These are phyloP conservation scores for Rhabdomys pumilio DNA, from an alignment of 2,797 vertebrate species.

Conservation along the genomic window DNA sequence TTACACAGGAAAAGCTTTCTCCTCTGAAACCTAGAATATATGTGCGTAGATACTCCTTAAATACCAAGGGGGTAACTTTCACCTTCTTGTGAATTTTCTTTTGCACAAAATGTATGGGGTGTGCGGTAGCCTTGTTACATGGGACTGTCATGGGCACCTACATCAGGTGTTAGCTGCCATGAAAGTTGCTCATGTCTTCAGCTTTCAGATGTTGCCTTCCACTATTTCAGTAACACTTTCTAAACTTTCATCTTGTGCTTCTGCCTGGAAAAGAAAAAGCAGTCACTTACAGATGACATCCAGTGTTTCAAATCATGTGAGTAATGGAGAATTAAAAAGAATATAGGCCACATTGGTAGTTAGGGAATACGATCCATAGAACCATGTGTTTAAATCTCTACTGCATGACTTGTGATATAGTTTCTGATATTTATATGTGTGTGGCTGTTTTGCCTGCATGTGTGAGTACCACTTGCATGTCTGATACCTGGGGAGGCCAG, in stretches of 20 bases:
- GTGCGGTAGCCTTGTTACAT: slow-evolving; percentile 20
- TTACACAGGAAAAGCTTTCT: slow-evolving; percentile 31
- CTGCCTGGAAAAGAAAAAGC: slow-evolving; percentile 67
- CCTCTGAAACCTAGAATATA: background rate
- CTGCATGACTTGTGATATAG: background rate
- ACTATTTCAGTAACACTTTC: background rate
- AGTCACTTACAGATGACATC: slow-evolving; percentile 43
- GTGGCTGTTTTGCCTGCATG: background rate
- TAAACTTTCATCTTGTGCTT: fast-evolving
- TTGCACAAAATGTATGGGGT: slow-evolving; percentile 44
- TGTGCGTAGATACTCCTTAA: slow-evolving; percentile 57
- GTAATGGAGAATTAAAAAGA: slow-evolving; percentile 33
- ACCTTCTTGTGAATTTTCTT: slow-evolving; percentile 48
- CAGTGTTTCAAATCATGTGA: slow-evolving; percentile 11
- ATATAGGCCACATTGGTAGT: background rate
- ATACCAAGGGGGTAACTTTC: slow-evolving; percentile 22
- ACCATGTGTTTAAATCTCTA: background rate
- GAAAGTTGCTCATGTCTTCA: slow-evolving; percentile 18
- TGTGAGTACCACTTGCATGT: background rate
- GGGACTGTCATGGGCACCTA: background rate
- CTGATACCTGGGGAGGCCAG: background rate
- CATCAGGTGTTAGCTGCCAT: background rate
- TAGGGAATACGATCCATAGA: background rate
- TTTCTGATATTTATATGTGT: background rate
- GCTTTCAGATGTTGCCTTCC: background rate